Conservation (phyloP, 2,797 vertebrate genomes). For the Scolopax rusticola region DNA sequence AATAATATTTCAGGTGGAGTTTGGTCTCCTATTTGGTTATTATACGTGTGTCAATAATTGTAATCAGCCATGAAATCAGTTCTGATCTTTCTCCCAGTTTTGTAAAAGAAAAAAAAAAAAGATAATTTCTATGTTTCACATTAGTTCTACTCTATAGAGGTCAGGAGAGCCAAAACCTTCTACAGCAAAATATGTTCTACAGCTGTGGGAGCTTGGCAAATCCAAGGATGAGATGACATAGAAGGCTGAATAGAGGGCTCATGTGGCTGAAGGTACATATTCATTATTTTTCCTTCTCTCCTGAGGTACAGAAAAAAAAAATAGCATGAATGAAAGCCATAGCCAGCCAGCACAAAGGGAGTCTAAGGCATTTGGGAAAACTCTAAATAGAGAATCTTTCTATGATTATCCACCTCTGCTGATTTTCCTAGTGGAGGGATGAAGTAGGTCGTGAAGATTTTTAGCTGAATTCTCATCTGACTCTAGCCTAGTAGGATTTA, state of each 20-base stretch:
- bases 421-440: background rate
- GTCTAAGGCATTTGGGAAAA: background rate
- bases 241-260: background rate
- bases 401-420: background rate
- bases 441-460: slow-evolving; percentile 32
- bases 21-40: background rate
- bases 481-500: background rate
- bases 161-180: background rate
- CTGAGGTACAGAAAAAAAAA: background rate
- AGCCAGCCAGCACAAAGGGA: background rate
- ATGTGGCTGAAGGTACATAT: background rate
- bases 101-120: background rate
- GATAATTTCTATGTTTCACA: background rate
- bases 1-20: slow-evolving; percentile 57
- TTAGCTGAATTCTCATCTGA: background rate
- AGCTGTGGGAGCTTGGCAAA: background rate
- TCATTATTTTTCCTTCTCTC: background rate
- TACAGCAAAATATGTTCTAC: background rate
- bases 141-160: background rate
- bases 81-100: slow-evolving; percentile 27
- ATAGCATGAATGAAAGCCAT: background rate
- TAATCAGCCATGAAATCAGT: background rate
- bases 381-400: background rate
- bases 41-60: slow-evolving; percentile 38
- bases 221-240: background rate